Evolutionary conservation across 2,888 invertebrate species (phyloP).

Genomic region (Schizotus pectinicornis): DNA sequence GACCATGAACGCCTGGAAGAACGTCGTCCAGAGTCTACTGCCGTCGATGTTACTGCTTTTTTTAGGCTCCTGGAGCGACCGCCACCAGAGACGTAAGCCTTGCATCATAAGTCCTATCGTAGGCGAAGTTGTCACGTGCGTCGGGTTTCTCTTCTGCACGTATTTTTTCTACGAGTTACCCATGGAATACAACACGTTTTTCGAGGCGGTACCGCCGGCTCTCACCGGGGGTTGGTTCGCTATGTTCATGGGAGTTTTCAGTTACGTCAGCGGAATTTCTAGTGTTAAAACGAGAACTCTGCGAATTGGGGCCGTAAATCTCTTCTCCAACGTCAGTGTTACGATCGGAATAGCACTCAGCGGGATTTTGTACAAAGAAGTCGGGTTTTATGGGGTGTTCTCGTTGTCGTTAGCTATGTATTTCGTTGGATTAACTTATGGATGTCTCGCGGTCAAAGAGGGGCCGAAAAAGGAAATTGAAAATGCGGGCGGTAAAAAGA

Average conservation of each 20-base stretch:
- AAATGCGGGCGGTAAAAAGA: constrained; percentile 25
- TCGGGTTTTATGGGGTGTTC: constrained; percentile 65
- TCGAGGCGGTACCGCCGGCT: constrained; percentile 63
- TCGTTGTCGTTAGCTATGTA: constrained; percentile 58
- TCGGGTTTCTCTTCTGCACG: constrained; percentile 62
- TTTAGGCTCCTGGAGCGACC: constrained; percentile 68
- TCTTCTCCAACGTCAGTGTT: constrained; percentile 61
- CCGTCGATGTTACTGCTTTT: constrained; percentile 64
- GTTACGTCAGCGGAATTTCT: constrained; percentile 67
- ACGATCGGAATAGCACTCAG: constrained; percentile 61
- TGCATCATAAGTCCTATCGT: constrained; percentile 64
- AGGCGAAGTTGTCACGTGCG: constrained; percentile 61
- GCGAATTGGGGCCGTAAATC: constrained; percentile 65
- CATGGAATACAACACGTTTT: constrained; percentile 61
- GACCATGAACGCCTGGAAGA: constrained; percentile 63
- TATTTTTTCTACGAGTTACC: constrained; percentile 64
- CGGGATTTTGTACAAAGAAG: constrained; percentile 59
- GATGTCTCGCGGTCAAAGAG: constrained; percentile 54
- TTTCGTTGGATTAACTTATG: constrained; percentile 60
- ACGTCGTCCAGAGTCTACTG: constrained; percentile 62
- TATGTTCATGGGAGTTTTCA: constrained; percentile 65
- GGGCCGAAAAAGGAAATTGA: constrained; percentile 19
- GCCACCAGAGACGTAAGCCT: constrained; percentile 63
- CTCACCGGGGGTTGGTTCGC: constrained; percentile 65
- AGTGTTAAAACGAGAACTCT: constrained; percentile 63